Evolutionary conservation across 2,113 vertebrate genomes (phyloP).

Genomic region (Tragulus kanchil): DNA sequence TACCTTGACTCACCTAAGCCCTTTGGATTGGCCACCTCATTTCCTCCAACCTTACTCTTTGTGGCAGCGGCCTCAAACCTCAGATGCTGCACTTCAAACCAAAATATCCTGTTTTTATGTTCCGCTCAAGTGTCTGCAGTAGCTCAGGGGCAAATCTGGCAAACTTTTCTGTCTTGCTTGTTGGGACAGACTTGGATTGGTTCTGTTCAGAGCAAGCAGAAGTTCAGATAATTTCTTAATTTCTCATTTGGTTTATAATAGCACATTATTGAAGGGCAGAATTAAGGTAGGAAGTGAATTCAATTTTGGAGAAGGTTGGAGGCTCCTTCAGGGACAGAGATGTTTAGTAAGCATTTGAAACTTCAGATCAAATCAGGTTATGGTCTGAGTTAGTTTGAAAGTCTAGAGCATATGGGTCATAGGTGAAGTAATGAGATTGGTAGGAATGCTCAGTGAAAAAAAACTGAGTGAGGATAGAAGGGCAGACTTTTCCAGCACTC

Average conservation of each 20-base stretch:
- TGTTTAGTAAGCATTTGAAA: slow-evolving; percentile 4
- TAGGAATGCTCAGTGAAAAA: neutral
- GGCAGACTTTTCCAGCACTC: neutral
- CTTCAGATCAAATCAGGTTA: neutral
- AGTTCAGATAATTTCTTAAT: neutral
- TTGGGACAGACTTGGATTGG: neutral
- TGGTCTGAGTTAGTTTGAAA: neutral
- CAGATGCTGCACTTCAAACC: neutral
- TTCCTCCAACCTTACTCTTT: neutral
- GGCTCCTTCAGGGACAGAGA: neutral
- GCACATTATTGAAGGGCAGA: slow-evolving; percentile 10
- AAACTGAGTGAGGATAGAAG: neutral
- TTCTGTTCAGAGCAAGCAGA: neutral
- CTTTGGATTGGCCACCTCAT: neutral
- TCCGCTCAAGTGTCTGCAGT: neutral
- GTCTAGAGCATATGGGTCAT: neutral
- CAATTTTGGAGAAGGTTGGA: neutral
- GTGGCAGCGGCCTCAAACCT: neutral
- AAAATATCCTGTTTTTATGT: neutral
- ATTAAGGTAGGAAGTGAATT: neutral
- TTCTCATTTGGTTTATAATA: neutral
- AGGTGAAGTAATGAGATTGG: neutral
- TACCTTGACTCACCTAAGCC: neutral
- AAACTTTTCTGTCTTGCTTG: neutral
- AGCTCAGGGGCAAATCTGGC: neutral